These are phyloP conservation scores for Orchestes rusci DNA, from an alignment of 2,888 invertebrate species.

Conservation along the genomic window DNA sequence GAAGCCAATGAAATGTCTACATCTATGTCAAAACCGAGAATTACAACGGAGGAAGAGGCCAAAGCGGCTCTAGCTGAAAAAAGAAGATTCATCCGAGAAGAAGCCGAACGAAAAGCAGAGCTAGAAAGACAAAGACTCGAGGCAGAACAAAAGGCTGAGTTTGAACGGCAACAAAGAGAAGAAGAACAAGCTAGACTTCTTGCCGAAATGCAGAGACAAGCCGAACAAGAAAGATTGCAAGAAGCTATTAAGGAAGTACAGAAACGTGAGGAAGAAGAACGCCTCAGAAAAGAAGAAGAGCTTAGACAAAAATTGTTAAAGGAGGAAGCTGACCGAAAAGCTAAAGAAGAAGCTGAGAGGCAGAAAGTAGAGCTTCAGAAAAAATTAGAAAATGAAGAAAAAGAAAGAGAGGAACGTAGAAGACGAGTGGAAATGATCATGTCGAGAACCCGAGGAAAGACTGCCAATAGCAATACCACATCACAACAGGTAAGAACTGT, in stretches of 20 bases:
- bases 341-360: constrained; percentile 80
- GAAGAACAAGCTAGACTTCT: constrained; percentile 77
- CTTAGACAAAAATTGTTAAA: constrained; percentile 57
- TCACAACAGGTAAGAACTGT: constrained; percentile 30
- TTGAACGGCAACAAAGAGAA: constrained; percentile 64
- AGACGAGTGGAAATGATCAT: constrained; percentile 90
- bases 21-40: constrained; percentile 62
- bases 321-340: constrained; percentile 69
- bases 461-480: constrained; percentile 34
- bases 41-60: constrained; percentile 87
- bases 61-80: constrained; percentile 90
- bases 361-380: constrained; percentile 78
- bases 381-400: constrained; percentile 76
- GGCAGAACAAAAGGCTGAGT: constrained; percentile 65
- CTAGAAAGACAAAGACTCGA: constrained; percentile 67
- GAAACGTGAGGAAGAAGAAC: constrained; percentile 72
- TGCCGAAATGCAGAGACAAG: constrained; percentile 69
- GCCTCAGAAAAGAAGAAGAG: constrained; percentile 60
- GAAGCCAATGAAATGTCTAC: constrained; percentile 45
- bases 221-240: constrained; percentile 80
- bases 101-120: constrained; percentile 86
- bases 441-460: constrained; percentile 71
- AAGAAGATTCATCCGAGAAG: constrained; percentile 79
- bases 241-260: constrained; percentile 65
- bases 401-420: constrained; percentile 78